Evolutionary conservation across 1,140 invertebrate genomes (phyloP).

Genomic region (Andricus grossulariae): DNA sequence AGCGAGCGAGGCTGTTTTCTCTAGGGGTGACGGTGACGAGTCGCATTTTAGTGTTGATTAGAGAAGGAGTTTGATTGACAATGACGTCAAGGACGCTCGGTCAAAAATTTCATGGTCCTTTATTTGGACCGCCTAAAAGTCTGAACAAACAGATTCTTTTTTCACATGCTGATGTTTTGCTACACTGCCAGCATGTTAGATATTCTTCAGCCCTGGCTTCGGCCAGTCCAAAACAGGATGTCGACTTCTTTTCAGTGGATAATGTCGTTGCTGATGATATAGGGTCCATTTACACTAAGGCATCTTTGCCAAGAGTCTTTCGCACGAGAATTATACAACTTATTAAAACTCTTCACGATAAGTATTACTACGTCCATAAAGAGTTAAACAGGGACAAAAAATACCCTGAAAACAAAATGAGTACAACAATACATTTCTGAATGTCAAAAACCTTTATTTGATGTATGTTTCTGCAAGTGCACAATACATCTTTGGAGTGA

Average conservation of each 20-base stretch:
- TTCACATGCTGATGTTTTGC: not conserved
- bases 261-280: not conserved
- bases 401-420: not conserved
- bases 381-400: not conserved
- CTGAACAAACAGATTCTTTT: not conserved
- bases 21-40: too few species aligned
- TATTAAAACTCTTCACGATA: too few species aligned
- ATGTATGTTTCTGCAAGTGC: not conserved
- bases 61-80: too few species aligned
- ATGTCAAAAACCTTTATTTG: not conserved
- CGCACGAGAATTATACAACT: not conserved
- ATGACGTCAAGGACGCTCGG: too few species aligned
- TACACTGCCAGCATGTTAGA: not conserved
- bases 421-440: not conserved
- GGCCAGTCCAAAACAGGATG: not conserved
- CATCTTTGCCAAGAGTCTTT: not conserved
- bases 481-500: not conserved
- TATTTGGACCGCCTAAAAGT: not conserved
- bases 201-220: too few species aligned
- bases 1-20: too few species aligned
- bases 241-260: not conserved
- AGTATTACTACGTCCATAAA: not conserved
- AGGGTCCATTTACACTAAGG: not conserved
- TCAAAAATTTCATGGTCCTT: not conserved
- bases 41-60: too few species aligned